phyloP scores from a whole-genome alignment of 2,888 invertebrate genomes.

The Drosophila crucigera region DNA sequence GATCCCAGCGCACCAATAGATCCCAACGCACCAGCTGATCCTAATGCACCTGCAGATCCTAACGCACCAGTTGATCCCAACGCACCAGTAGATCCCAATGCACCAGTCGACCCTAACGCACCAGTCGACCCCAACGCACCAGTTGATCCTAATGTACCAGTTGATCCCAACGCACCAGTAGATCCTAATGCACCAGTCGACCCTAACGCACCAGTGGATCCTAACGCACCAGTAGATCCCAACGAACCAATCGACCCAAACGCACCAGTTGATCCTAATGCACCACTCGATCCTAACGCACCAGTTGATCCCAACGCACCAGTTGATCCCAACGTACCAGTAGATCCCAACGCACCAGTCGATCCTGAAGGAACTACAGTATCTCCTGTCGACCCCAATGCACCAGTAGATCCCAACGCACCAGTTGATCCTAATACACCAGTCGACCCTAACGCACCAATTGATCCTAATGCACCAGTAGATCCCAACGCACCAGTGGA shows the following conservation, averaged over 20 bases:
- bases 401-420: constrained; percentile 14
- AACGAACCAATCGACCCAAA: constrained; percentile 7
- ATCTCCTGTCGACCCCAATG: constrained; percentile 18
- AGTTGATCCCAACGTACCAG: constrained; percentile 14
- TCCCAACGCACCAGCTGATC: not conserved
- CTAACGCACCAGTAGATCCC: constrained; percentile 19
- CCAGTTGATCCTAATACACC: constrained; percentile 8
- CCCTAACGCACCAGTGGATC: constrained; percentile 12
- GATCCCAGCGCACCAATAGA: not conserved
- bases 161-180: not conserved
- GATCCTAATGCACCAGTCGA: constrained; percentile 6
- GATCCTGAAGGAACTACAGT: no score
- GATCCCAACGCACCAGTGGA: constrained; percentile 7
- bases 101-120: not conserved
- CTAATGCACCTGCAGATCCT: not conserved
- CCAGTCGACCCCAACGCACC: constrained; percentile 3
- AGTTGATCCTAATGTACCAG: not conserved
- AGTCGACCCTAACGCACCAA: constrained; percentile 4
- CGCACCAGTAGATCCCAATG: not conserved
- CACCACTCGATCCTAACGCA: constrained; percentile 5
- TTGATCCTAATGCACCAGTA: constrained; percentile 14
- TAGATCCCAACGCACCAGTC: constrained; percentile 2
- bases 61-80: not conserved
- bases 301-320: constrained; percentile 24
- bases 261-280: constrained; percentile 6